Percentiles rank a stretch among this genome's conserved stretches.
Evolutionary conservation across 2,888 invertebrate species (phyloP).

Genomic region (Xylota sylvarum): DNA sequence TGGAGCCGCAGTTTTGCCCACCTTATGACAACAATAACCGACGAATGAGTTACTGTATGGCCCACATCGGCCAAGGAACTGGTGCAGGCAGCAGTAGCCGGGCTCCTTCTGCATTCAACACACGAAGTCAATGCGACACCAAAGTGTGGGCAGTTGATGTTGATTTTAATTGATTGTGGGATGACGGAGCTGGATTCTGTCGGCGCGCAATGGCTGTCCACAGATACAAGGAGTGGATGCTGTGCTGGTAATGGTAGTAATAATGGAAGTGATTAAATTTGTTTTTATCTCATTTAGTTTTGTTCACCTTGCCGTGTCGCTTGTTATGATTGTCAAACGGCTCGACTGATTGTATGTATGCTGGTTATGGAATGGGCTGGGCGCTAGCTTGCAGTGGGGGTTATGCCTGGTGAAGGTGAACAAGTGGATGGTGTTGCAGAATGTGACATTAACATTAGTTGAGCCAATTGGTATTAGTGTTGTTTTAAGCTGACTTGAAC

Average conservation of each 20-base stretch:
- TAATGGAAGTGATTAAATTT: constrained; percentile 66
- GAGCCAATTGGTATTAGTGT: not conserved
- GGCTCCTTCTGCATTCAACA: constrained; percentile 36
- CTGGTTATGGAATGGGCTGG: constrained; percentile 9
- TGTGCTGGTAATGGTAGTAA: constrained; percentile 39
- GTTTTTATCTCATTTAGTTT: constrained; percentile 35
- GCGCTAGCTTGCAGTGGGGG: constrained; percentile 5
- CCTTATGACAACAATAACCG: constrained; percentile 69
- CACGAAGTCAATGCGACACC: constrained; percentile 41
- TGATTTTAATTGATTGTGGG: constrained; percentile 75
- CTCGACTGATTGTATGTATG: not conserved
- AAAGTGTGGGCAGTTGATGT: constrained; percentile 74
- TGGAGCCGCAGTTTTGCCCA: constrained; percentile 37
- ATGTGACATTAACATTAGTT: constrained; percentile 55
- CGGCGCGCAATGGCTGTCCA: not conserved
- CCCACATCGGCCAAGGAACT: constrained; percentile 51
- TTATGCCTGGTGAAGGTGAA: constrained; percentile 42
- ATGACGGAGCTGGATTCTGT: constrained; percentile 50
- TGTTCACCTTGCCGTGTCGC: constrained; percentile 16
- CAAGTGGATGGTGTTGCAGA: constrained; percentile 50
- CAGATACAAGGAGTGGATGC: constrained; percentile 6
- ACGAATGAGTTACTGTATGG: constrained; percentile 62
- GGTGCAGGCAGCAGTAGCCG: constrained; percentile 23
- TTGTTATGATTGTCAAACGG: constrained; percentile 22
- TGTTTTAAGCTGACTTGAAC: not conserved